A percentile compares a stretch with the other conserved stretches of the same genome.
These are phyloP conservation scores for Parotocinclus haroldoi DNA, from an alignment of 2,797 vertebrate genomes.

Conservation along the genomic window DNA sequence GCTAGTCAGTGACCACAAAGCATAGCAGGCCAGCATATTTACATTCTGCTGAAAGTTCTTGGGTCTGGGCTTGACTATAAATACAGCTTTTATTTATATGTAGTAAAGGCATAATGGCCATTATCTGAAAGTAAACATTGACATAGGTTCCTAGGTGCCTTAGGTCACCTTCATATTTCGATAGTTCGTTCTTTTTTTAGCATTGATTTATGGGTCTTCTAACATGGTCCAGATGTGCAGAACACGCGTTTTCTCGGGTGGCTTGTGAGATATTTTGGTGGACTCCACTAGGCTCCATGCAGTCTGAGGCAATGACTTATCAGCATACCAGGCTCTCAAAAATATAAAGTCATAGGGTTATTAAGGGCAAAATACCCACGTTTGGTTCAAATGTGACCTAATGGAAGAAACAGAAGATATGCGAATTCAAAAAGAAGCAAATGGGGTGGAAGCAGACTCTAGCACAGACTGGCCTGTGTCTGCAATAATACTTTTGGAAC, in stretches of 20 bases:
- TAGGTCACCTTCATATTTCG: constrained; percentile 41
- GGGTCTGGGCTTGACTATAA: constrained; percentile 24
- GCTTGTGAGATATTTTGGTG: constrained; percentile 45
- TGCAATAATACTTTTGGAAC: background rate
- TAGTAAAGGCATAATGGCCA: constrained; percentile 32
- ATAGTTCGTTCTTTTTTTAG: constrained; percentile 45
- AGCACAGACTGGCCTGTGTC: too few relatives aligned
- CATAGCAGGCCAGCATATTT: background rate
- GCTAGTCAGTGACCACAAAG: background rate
- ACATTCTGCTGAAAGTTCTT: background rate
- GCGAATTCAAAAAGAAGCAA: background rate
- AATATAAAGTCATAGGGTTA: constrained; percentile 11
- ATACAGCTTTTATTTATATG: constrained; percentile 19
- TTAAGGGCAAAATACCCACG: background rate
- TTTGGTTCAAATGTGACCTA: background rate
- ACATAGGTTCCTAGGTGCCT: constrained; percentile 39
- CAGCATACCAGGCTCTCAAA: constrained; percentile 35
- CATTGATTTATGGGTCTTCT: constrained; percentile 58
- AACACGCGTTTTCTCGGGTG: constrained; percentile 50
- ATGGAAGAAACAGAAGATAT: constrained; percentile 3
- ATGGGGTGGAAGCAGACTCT: background rate
- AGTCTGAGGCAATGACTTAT: constrained; percentile 56
- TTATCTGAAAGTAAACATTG: constrained; percentile 50
- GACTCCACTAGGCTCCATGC: constrained; percentile 51
- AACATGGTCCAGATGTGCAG: constrained; percentile 66